Evolutionary conservation across 1,140 invertebrate species (phyloP), one percentile per base, ranked within the genome.

Genomic region (Babylonia areolata): DNA sequence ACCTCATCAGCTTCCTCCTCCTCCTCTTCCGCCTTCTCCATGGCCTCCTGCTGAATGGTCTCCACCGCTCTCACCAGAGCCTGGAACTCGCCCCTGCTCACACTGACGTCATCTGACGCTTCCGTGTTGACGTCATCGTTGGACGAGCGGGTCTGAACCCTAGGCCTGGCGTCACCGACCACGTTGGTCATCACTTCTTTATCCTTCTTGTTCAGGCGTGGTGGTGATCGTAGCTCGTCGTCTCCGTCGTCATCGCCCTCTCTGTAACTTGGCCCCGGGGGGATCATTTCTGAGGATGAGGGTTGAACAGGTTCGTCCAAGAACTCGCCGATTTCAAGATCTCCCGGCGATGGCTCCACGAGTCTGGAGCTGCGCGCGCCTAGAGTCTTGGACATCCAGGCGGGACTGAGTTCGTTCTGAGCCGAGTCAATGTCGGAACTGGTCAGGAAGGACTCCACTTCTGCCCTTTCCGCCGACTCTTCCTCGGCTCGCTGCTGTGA

Each of bases 11-110:
- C 83, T 23, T 69, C 46, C 17, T 85, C 81, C 0, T 75, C 73
- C 73, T 75, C 33, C 15, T 75, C 73, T 37, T 37, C 73, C 37
- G n/a, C 73, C 15, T 39, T 75, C 73, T 75, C 73, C 73, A 33
- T 75, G 12, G 73, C 73, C 31, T 75, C 73, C 33, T 87, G 78
- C 33, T 87, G 84, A 17, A 89, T 69, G 58, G 86, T 89, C 35
- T 78, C 85, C 37, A 89, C 87, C 11, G 87, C 87, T 71, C 77
- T 82, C 85, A 86, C 77, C 40, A 89, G 77, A 46, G 85, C 77
- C 33, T 87, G 73, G 75, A 86, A 85, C 54, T 89, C 88, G 33
- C 87, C 87, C 33, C 87, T 78, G 1, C 86, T 86, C 31, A 35
- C n/a, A 23, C 31, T 39, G 73, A 37, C 31, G 73, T 75, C 73